Percentiles rank a stretch among this genome's conserved stretches.
Conservation (phyloP, 2,797 vertebrate genomes). For the Halcyon smyrnensis region DNA sequence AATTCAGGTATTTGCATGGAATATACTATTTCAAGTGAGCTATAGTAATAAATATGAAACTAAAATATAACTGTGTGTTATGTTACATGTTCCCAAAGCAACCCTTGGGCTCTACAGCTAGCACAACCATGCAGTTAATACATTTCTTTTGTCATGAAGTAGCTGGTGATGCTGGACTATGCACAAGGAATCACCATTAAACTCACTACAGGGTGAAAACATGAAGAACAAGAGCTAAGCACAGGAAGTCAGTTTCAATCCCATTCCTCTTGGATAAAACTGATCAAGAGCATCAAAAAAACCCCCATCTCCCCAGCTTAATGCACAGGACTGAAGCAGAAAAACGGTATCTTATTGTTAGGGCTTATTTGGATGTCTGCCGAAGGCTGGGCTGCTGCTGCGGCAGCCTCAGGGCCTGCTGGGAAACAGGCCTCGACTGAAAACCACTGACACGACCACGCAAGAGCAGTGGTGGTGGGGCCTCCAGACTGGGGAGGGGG, state of each 20-base stretch:
- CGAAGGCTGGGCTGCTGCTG: neutral
- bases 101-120: neutral
- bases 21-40: neutral
- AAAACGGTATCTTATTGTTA: accelerated
- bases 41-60: neutral
- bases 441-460: neutral
- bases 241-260: neutral
- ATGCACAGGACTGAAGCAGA: accelerated
- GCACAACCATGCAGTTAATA: neutral
- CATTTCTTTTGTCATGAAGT: neutral
- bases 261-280: neutral
- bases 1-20: neutral
- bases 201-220: neutral
- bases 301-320: neutral
- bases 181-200: neutral
- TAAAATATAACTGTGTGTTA: neutral
- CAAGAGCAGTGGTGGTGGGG: neutral
- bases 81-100: neutral
- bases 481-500: neutral
- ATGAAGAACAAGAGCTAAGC: neutral
- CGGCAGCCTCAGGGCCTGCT: neutral
- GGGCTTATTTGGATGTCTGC: neutral
- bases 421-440: neutral
- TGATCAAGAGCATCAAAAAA: accelerated
- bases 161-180: neutral